Evolutionary conservation across 2,113 vertebrate species (phyloP).

Genomic region (Ancistrus triradiatus): DNA sequence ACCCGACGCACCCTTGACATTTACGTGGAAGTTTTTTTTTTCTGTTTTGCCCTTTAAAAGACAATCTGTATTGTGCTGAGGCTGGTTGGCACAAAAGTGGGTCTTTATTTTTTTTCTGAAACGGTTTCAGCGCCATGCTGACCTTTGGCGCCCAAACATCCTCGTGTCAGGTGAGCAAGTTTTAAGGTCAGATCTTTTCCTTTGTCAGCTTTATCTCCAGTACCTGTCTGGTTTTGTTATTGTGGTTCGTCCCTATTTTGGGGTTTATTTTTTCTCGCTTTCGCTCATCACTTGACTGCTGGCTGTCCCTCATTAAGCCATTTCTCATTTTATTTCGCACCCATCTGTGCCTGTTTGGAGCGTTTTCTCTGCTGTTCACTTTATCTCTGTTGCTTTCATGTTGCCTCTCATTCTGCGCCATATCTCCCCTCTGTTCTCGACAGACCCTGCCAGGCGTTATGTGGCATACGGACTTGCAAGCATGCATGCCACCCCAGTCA

Average conservation of each 20-base stretch:
- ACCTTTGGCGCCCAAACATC: constrained; percentile 5
- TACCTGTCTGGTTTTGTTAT: constrained; percentile 6
- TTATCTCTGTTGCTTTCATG: no score
- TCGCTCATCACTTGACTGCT: constrained; percentile 37
- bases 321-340: constrained; percentile 28
- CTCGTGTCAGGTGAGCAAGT: constrained; percentile 8
- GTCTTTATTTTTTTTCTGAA: constrained; percentile 8
- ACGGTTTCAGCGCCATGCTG: not conserved
- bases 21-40: constrained; percentile 3
- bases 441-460: no score
- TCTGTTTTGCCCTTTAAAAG: constrained; percentile 9
- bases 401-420: no score
- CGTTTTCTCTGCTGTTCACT: not conserved
- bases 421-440: no score
- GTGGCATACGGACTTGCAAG: no score
- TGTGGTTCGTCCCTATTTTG: not conserved
- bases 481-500: no score
- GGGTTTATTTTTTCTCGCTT: constrained; percentile 20
- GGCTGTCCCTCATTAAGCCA: constrained; percentile 34
- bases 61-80: not conserved
- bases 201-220: not conserved
- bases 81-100: not conserved
- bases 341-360: constrained; percentile 4
- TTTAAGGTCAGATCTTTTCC: constrained; percentile 34
- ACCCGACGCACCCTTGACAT: not conserved